Base-by-base conservation (phyloP, 2,888 invertebrate genomes). In the Drosophila stalkeri region DNA sequence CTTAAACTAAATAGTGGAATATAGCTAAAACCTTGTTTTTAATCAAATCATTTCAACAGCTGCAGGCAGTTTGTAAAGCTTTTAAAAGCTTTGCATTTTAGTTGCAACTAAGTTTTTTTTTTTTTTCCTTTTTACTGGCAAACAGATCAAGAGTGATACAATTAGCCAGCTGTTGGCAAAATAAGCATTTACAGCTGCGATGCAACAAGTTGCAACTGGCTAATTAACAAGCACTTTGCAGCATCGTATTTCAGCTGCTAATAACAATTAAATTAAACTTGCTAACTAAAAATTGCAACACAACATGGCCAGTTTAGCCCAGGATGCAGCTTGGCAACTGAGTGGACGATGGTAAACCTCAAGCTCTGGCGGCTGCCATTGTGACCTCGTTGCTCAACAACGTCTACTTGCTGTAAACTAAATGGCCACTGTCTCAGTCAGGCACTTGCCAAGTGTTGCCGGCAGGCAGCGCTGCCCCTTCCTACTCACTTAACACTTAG, bases 201-300 rank as follows among this genome's bases (percentile, higher is more conserved):
- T 61, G 44, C 72, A 65, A 75, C 75, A 81, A 76, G 81, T 74
- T 85, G 73, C 60, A 71, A 71, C 65, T 65, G 51, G 66, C 75
- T 86, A 88, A 88, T 90, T 86, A 88, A 85, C 72, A 86, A 77
- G 64, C 79, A 75, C 74, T 88, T 73, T 68, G 46, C 59, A 72
- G 33, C 64, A 39, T 46, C 59, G 41, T 65, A 72, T 67, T 60
- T 75, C 64, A 78, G 70, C 67, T 75, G 74, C 69, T 81, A 85
- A 89, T 79, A 90, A 81, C 80, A 86, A 90, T 82, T 86, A 80
- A 90, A 90, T 88, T 77, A 74, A 79, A 75, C 78, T 82, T 55
- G 61, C 75, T 44, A 72, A 76, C 79, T 75, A 72, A 80, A 86
- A 88, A 82, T 64, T 69, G 67, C 76, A 56, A 37, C 67, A 66